phyloP scores from a whole-genome alignment of 2,797 vertebrate species.

The Natrix natrix region DNA sequence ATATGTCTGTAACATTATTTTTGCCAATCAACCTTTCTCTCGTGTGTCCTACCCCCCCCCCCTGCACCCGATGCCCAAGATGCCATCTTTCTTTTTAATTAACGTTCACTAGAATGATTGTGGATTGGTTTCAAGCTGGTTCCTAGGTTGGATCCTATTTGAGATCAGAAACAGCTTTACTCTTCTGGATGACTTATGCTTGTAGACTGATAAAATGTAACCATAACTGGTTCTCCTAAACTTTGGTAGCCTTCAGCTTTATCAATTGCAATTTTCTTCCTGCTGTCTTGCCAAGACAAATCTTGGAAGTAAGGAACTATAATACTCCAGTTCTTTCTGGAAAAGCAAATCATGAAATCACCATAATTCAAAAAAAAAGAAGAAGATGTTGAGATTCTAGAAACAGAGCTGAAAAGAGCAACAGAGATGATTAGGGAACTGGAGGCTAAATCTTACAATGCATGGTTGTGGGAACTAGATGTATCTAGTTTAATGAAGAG shows the following conservation, averaged over 20 bases:
- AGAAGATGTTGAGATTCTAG: not conserved
- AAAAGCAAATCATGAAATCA: not conserved
- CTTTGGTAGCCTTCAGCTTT: not conserved
- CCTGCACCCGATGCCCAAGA: not conserved
- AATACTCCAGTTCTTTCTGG: not conserved
- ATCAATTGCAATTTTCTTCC: not conserved
- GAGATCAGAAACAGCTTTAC: not conserved
- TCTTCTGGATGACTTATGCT: not conserved
- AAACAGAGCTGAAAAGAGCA: not conserved
- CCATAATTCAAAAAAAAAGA: not conserved
- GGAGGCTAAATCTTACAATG: not conserved
- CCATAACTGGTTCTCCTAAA: not conserved
- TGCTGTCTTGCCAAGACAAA: not conserved
- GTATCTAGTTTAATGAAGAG: not conserved
- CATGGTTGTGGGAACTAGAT: not conserved
- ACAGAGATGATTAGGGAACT: not conserved
- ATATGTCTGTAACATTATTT: not conserved
- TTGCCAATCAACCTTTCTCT: not conserved
- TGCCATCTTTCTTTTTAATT: not conserved
- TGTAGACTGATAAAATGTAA: not conserved
- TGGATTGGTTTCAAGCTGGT: not conserved
- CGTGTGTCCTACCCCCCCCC: no score
- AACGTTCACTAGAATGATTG: not conserved
- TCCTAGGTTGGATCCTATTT: not conserved
- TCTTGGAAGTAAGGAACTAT: not conserved